A percentile compares a stretch with the other conserved stretches of the same genome.
Evolutionary conservation across 2,113 vertebrate species (phyloP).

Genomic region (Actenoides hombroni): DNA sequence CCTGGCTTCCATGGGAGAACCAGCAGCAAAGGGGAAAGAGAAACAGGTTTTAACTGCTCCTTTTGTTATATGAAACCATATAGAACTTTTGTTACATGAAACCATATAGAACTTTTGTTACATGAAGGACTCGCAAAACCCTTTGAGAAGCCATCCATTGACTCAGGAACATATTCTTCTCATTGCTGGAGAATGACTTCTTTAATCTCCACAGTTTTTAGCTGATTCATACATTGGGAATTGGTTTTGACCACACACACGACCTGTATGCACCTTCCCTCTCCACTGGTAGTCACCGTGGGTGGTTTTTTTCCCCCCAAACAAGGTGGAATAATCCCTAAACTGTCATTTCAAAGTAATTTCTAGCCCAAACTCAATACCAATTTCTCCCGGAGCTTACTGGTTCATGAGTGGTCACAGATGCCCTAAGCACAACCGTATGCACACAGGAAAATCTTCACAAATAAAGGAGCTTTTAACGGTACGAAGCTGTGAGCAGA

Average conservation of each 20-base stretch:
- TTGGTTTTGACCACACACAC: background rate
- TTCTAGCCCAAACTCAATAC: background rate
- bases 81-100: background rate
- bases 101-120: background rate
- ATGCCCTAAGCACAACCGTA: background rate
- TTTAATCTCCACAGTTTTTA: background rate
- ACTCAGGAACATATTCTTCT: background rate
- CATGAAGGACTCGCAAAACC: background rate
- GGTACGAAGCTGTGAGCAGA: background rate
- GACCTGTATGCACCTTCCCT: background rate
- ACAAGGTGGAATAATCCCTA: background rate
- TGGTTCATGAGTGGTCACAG: background rate
- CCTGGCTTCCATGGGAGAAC: background rate
- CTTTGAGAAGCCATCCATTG: background rate
- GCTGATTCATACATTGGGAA: too few species aligned
- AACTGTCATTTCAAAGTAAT: background rate
- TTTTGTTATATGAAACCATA: background rate
- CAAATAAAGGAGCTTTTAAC: background rate
- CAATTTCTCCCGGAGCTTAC: background rate
- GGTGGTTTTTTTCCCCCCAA: background rate
- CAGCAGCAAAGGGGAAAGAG: background rate
- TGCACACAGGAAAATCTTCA: background rate
- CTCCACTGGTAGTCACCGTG: background rate
- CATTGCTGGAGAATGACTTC: background rate
- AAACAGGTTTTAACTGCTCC: background rate